Percentiles rank a stretch among this genome's conserved stretches.
Evolutionary conservation across 2,797 vertebrate species (phyloP).

Genomic region (Microchirus variegatus): DNA sequence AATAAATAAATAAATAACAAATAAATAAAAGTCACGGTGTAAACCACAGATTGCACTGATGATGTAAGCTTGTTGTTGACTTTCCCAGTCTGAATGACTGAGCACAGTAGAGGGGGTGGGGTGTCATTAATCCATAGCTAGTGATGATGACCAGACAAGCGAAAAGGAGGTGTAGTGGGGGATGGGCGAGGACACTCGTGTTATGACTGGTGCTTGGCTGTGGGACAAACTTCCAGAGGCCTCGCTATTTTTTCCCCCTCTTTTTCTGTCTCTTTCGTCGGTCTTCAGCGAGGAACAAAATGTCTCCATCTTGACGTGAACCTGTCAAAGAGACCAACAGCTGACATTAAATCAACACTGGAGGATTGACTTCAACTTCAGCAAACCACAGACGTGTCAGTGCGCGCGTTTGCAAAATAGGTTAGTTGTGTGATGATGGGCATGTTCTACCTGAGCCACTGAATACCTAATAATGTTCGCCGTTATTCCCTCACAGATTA

Average conservation of each 20-base stretch:
- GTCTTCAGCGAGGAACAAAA: slow-evolving; percentile 20
- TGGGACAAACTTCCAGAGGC: slow-evolving; percentile 65
- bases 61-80: slow-evolving; percentile 95
- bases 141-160: slow-evolving; percentile 85
- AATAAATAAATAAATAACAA: neutral
- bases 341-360: slow-evolving; percentile 3
- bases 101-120: slow-evolving; percentile 85
- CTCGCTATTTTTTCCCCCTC: slow-evolving; percentile 23
- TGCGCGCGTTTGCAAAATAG: slow-evolving; percentile 43
- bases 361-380: slow-evolving; percentile 13
- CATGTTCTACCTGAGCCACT: neutral
- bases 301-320: slow-evolving; percentile 20
- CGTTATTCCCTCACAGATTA: too few species aligned
- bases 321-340: slow-evolving; percentile 14
- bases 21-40: slow-evolving; percentile 71
- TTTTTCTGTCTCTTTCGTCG: slow-evolving; percentile 31
- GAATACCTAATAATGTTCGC: too few species aligned
- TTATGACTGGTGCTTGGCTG: slow-evolving; percentile 77
- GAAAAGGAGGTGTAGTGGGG: slow-evolving; percentile 83
- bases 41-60: slow-evolving; percentile 88
- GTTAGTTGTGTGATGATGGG: slow-evolving; percentile 33
- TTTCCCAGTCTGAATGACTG: slow-evolving; percentile 94
- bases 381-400: slow-evolving; percentile 9
- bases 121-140: slow-evolving; percentile 83
- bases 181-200: slow-evolving; percentile 77